Percentiles rank a stretch among this genome's conserved stretches.
Conservation (phyloP, 2,888 invertebrate species). For the Cyclophora punctaria region DNA sequence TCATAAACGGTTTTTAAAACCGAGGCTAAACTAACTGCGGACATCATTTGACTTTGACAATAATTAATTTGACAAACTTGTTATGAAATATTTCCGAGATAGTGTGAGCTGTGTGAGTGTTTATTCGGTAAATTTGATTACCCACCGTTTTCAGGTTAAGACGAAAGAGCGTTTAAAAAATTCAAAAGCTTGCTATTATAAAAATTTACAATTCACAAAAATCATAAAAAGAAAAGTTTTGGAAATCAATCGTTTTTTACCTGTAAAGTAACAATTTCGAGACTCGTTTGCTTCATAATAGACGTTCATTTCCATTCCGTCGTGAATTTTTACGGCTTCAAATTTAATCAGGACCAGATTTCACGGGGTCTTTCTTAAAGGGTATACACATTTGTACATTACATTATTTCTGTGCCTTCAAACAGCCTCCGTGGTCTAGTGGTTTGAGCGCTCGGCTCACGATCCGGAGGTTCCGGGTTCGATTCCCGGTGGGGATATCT, state of each 20-base stretch:
- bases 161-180: too few species aligned
- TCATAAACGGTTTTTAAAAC: slow-evolving; percentile 13
- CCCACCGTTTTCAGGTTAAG: background rate
- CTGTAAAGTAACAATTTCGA: slow-evolving; percentile 4
- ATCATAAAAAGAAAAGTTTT: too few species aligned
- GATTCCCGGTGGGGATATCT: too few species aligned
- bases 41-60: slow-evolving; percentile 13
- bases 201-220: too few species aligned
- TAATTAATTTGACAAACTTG: slow-evolving; percentile 2
- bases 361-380: slow-evolving; percentile 29
- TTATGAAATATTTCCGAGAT: background rate
- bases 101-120: background rate
- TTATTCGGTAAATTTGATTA: background rate
- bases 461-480: too few species aligned
- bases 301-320: slow-evolving; percentile 21
- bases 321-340: slow-evolving; percentile 56
- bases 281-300: slow-evolving; percentile 13
- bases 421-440: too few species aligned
- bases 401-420: background rate
- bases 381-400: slow-evolving; percentile 11
- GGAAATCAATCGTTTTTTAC: background rate
- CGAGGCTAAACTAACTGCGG: slow-evolving; percentile 3
- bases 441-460: too few species aligned
- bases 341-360: slow-evolving; percentile 50
- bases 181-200: too few species aligned